These are phyloP conservation scores for Noctua comes DNA, from an alignment of 2,888 invertebrate species.

Conservation along the genomic window DNA sequence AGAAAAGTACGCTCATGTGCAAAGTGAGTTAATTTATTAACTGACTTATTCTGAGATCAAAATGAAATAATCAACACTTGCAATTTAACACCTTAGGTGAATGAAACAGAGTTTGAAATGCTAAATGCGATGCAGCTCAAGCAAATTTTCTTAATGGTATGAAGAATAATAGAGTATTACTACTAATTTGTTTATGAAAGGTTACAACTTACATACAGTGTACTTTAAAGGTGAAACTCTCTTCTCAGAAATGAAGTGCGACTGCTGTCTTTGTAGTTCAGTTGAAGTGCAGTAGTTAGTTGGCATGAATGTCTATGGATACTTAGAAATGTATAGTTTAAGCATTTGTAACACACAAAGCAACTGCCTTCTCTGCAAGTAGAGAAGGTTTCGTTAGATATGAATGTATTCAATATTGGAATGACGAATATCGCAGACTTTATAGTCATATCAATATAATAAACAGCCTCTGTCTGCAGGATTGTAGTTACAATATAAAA, in stretches of 20 bases:
- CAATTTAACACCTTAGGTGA: constrained; percentile 10
- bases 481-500: neutral
- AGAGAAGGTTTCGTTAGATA: neutral
- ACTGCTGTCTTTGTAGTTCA: neutral
- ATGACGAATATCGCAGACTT: neutral
- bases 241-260: constrained; percentile 18
- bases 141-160: constrained; percentile 10
- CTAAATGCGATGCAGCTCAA: neutral
- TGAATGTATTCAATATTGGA: neutral
- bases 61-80: constrained; percentile 17
- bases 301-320: neutral
- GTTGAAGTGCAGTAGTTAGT: neutral
- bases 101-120: constrained; percentile 14
- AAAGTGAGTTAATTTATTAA: constrained; percentile 39
- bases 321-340: neutral
- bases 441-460: neutral
- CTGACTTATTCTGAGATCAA: constrained; percentile 34
- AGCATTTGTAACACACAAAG: neutral
- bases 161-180: constrained; percentile 19
- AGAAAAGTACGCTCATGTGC: constrained; percentile 22
- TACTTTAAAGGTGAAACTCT: constrained; percentile 20
- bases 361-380: neutral
- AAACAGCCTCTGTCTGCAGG: neutral
- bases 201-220: neutral
- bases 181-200: constrained; percentile 38